Conservation (phyloP, 2,113 vertebrate genomes). For the Neotragus moschatus region DNA sequence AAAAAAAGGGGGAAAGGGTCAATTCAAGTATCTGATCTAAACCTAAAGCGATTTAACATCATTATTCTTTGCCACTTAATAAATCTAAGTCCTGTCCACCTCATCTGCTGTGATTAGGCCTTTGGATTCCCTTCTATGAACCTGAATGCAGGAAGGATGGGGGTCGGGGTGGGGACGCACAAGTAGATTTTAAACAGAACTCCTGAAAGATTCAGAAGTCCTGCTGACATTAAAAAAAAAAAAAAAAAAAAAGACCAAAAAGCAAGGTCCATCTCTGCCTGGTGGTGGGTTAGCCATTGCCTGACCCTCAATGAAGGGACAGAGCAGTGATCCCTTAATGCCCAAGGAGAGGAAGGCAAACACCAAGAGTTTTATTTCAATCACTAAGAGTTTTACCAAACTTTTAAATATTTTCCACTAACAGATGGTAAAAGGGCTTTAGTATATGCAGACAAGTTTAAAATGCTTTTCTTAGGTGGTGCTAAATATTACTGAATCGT, state of each 20-base stretch:
- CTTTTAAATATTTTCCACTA: constrained; percentile 2
- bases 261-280: neutral
- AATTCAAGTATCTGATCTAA: constrained; percentile 57
- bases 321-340: neutral
- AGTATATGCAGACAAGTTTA: neutral
- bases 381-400: neutral
- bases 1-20: neutral
- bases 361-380: neutral
- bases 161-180: no score
- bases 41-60: constrained; percentile 57
- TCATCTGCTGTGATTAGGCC: constrained; percentile 23
- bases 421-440: neutral
- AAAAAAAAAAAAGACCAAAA: neutral
- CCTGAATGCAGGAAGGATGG: neutral
- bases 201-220: constrained; percentile 26
- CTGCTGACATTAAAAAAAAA: neutral
- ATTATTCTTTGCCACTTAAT: constrained; percentile 61
- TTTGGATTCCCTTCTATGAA: constrained; percentile 18
- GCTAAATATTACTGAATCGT: neutral
- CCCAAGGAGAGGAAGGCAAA: neutral
- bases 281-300: neutral
- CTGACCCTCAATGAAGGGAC: neutral
- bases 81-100: constrained; percentile 47
- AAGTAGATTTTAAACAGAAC: neutral
- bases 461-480: constrained; percentile 14